Evolutionary conservation across 2,113 vertebrate species (phyloP), one percentile per base, ranked within the genome.

Genomic region (Casuarius casuarius): DNA sequence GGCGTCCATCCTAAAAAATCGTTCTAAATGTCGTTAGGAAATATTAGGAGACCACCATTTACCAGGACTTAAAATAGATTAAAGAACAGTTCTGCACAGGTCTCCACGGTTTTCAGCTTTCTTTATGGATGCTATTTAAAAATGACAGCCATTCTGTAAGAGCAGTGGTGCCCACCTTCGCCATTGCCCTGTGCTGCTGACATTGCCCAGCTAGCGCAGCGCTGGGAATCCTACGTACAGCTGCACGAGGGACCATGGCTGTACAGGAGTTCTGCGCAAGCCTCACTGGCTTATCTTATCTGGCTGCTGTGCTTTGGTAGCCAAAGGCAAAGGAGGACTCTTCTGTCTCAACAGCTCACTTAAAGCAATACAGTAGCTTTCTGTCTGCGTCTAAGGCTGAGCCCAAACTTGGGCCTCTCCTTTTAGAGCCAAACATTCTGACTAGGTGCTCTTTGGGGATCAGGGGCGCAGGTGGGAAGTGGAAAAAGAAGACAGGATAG

Each of bases 31-130:
- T 76, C 67, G 17, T 40, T 13, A 73, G 56, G 51, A 66, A 28
- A 21, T 1, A 61, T 11, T 19, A 5, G 48, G 40, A 79, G 80
- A 68, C 9, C 26, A 35, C 20, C 5, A 1, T 18, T 76, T 52
- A 59, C 25, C 48, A 79, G 78, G 74, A 61, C 25, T 70, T 44
- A 78, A 92, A 84, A 49, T 33, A 80, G 61, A 71, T 5, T 6
- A 83, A 79, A 63, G 40, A 51, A 38, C 54, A 71, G 35, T 25
- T 75, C 48, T 65, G 28, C 31, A 23, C n/a, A 80, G n/a, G 62
- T 42, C 70, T 81, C 68, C 58, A 70, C 40, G 87, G 58, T 83
- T 93, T 96, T 89, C 75, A 59, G 17, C 79, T 68, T 74, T 91
- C 85, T 84, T 90, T 87, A 40, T 17, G 44, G 14, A 18, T 80